Evolutionary conservation across 2,888 invertebrate genomes (phyloP), one percentile per base, ranked within the genome.

Genomic region (Aspidapion aeneum): DNA sequence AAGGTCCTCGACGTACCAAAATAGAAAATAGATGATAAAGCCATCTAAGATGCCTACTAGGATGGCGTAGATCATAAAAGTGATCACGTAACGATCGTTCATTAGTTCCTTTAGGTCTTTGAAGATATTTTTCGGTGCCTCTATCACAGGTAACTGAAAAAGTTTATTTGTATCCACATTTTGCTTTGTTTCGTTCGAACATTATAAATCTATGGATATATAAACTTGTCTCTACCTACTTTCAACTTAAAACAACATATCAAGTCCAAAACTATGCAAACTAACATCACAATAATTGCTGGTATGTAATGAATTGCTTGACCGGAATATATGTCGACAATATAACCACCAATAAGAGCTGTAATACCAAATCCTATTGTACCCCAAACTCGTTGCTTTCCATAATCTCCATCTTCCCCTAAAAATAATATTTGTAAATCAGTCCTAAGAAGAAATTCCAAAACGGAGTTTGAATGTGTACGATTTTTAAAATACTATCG

Each of bases 1-100:
- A 51, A 93, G 77, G 72, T 93, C 91, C 77, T 93, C 92, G 57
- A 93, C 73, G 72, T 90, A 91, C 90, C 93, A 93, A 75, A 93
- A 91, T 81, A 92, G 84, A 72, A 90, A 93, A 72, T 91, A 93
- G 17, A 92, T 88, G 59, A 93, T 86, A 76, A 92, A 91, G 58
- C 91, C 89, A 71, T 93, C 93, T 21, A 91, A 83, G 0, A 90
- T 86, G 0, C 93, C 93, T 0, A 89, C 90, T 9, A 91, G 83
- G 0, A 89, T 86, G 0, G 92, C 89, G 74, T 91, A 93, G 0
- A 83, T 75, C 17, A 93, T 82, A 76, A 93, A 93, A 9, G 88
- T 82, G 0, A 87, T 74, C 0, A 93, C 89, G 0, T 86, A 81
- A 0, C 86, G 87, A 67, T 89, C 83, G 19, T 81, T 83, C 21